phyloP scores from a whole-genome alignment of 2,888 invertebrate genomes.

The Sympetrum striolatum region DNA sequence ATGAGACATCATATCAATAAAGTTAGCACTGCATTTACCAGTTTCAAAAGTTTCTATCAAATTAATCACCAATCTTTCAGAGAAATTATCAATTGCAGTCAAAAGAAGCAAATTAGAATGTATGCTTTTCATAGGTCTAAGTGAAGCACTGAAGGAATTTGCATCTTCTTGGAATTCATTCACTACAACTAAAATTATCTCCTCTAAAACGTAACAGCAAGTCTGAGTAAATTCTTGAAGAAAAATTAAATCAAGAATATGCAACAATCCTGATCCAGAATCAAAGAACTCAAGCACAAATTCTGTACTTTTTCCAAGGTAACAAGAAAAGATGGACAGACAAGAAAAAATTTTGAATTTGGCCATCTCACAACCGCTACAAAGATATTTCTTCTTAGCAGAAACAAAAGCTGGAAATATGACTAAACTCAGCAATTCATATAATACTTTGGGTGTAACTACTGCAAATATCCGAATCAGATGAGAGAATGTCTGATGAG shows the following conservation, averaged over 20 bases:
- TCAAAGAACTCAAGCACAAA: slow-evolving; percentile 67
- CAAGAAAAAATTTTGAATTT: slow-evolving; percentile 68
- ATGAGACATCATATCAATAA: not conserved
- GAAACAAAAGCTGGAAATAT: slow-evolving; percentile 69
- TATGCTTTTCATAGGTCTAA: not conserved
- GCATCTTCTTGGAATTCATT: slow-evolving; percentile 57
- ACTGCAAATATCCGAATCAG: slow-evolving; percentile 66
- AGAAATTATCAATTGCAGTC: slow-evolving; percentile 33
- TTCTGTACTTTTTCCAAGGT: slow-evolving; percentile 62
- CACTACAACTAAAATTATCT: slow-evolving; percentile 67
- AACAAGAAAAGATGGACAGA: slow-evolving; percentile 66
- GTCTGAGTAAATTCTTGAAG: slow-evolving; percentile 65
- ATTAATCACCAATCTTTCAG: not conserved
- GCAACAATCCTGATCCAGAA: slow-evolving; percentile 65
- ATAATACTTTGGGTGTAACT: slow-evolving; percentile 64
- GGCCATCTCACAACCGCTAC: slow-evolving; percentile 61
- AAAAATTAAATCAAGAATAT: slow-evolving; percentile 64
- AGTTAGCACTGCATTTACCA: not conserved
- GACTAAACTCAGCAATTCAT: slow-evolving; percentile 67
- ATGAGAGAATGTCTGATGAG: slow-evolving; percentile 67
- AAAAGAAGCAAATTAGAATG: slow-evolving; percentile 48
- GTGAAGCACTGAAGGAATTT: not conserved
- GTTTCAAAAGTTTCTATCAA: not conserved
- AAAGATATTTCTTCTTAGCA: slow-evolving; percentile 63
- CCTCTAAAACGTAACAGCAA: slow-evolving; percentile 68